Evolutionary conservation across 2,888 invertebrate genomes (phyloP), one percentile per base, ranked within the genome.

Genomic region (Drosophila bunnanda): DNA sequence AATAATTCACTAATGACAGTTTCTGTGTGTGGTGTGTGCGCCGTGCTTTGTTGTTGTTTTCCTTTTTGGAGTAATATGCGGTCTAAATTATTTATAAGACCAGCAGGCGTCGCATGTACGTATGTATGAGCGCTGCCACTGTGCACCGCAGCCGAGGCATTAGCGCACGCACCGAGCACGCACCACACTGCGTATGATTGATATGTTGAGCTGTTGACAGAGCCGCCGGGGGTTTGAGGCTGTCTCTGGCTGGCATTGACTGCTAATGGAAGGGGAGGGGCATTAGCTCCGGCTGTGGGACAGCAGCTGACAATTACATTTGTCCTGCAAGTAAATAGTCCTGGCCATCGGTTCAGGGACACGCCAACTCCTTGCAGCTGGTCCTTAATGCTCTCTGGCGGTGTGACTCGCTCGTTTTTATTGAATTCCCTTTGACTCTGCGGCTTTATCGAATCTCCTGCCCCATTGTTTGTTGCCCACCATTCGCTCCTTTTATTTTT

Each of bases 1-100:
- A 86, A 89, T 90, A 86, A 85, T 89, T 89, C 72, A 84, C 77
- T 79, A 89, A 90, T 86, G 81, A 80, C 76, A 78, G 70, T 71
- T 82, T 71, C 54, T 53, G 43, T 57, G 17, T 13, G 59, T 38
- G 48, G n/a, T 12, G 13, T 15, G 15, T 46, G 25, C 50, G 65
- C 46, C 6, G 30, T 12, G 52, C 22, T 28, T 61, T 75, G 52
- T 56, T 66, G 62, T 77, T 66, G 62, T 78, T 68, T 48, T 25
- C 25, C 4, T 25, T 62, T 75, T 57, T 64, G 64, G 52, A 67
- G 69, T 77, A 75, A 77, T 76, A 76, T 76, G 65, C 71, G 60
- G 43, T 41, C 60, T 87, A 53, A 69, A 81, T 85, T 77, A 81
- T 89, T 87, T 81, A 83, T 81, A 74, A 79, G 69, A 44, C 43